These are phyloP conservation scores for Nycteola revayana DNA, from an alignment of 2,888 invertebrate genomes.

Conservation along the genomic window DNA sequence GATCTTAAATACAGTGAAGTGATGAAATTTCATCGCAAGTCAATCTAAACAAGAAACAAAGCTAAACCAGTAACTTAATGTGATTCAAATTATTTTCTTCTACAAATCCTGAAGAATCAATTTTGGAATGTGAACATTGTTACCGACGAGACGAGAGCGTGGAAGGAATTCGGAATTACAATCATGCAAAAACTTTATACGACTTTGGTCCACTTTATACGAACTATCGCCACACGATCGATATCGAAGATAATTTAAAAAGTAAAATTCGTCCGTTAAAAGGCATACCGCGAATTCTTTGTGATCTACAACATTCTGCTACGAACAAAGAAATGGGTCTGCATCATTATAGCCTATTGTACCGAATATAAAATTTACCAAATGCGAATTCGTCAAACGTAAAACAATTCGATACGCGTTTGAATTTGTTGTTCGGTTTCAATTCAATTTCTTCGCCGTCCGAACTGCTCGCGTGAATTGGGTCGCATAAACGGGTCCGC, in stretches of 20 bases:
- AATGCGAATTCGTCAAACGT: slow-evolving; percentile 80
- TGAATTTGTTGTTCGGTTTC: slow-evolving; percentile 78
- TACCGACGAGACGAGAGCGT: slow-evolving; percentile 46
- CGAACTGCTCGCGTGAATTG: slow-evolving; percentile 78
- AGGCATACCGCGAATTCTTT: slow-evolving; percentile 62
- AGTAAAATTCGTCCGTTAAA: slow-evolving; percentile 51
- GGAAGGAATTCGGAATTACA: slow-evolving; percentile 50
- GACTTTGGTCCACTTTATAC: slow-evolving; percentile 47
- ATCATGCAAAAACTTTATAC: slow-evolving; percentile 42
- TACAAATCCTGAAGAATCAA: slow-evolving; percentile 40
- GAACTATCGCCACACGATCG: slow-evolving; percentile 73
- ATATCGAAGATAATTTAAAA: slow-evolving; percentile 57
- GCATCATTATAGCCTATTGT: slow-evolving; percentile 80
- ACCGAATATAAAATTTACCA: slow-evolving; percentile 73
- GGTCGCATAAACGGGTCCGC: slow-evolving; percentile 81
- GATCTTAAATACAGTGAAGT: no score
- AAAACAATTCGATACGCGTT: slow-evolving; percentile 83
- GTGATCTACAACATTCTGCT: slow-evolving; percentile 57
- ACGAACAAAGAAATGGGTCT: slow-evolving; percentile 70
- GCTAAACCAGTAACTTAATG: slow-evolving; percentile 33
- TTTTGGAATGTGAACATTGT: slow-evolving; percentile 54
- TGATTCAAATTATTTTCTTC: slow-evolving; percentile 35
- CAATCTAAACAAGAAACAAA: slow-evolving; percentile 8
- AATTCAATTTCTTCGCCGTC: slow-evolving; percentile 80
- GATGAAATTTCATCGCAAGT: no score